Conservation (phyloP, 2,888 invertebrate species). For the Ornithoptera alexandrae region DNA sequence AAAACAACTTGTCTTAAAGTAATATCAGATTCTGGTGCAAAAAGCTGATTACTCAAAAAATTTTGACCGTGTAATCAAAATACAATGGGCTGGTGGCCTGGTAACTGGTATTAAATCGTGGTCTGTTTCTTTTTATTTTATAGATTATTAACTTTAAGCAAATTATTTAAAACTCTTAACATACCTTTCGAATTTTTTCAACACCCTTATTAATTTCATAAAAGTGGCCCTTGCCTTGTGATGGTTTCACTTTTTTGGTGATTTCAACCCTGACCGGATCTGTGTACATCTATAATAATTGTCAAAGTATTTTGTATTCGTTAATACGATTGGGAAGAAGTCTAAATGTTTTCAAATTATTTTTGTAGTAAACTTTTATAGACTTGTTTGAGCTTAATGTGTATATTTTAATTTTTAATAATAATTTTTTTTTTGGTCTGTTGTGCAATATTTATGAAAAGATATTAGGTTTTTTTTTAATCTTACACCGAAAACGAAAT, state of each 20-base stretch:
- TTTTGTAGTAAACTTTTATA: too few relatives aligned
- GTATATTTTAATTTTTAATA: too few relatives aligned
- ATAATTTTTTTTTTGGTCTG: too few relatives aligned
- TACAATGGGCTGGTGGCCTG: too few relatives aligned
- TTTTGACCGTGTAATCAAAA: too few relatives aligned
- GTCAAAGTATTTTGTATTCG: too few relatives aligned
- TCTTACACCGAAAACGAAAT: conserved; percentile 78
- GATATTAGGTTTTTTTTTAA: neutral
- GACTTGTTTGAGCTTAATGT: too few relatives aligned
- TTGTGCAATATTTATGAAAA: neutral
- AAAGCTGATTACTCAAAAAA: too few relatives aligned
- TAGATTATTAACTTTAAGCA: neutral
- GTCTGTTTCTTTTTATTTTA: neutral
- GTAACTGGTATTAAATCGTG: too few relatives aligned
- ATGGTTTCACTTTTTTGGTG: conserved; percentile 55
- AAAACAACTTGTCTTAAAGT: neutral
- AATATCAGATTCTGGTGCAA: too few relatives aligned
- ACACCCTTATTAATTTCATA: conserved; percentile 62
- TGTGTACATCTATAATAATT: conserved; percentile 39
- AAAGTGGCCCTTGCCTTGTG: conserved; percentile 54
- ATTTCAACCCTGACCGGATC: conserved; percentile 55
- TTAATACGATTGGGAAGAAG: too few relatives aligned
- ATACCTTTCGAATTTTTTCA: conserved; percentile 59
- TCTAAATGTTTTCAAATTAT: too few relatives aligned
- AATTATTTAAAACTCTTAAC: neutral